Evolutionary conservation across 2,113 vertebrate genomes (phyloP), one percentile per base, ranked within the genome.

Genomic region (Pygoscelis antarcticus): DNA sequence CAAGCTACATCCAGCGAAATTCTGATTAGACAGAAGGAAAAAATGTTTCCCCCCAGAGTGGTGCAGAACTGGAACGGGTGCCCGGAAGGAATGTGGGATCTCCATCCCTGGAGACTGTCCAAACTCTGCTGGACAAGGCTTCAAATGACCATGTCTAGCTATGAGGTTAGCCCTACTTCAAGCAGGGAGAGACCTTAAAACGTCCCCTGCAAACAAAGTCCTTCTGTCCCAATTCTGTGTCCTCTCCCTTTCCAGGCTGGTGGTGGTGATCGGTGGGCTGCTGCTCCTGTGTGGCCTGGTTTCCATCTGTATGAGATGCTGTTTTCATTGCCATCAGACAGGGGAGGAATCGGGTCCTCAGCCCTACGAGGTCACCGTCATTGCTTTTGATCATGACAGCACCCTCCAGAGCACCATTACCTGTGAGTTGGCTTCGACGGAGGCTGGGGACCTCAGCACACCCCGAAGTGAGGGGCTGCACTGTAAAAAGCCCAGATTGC

Each of bases 371-470:
- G 98, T 98, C 89, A 99, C 98, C 0, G 98, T 98, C 95, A 98
- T 99, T 3, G 96, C 98, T 9, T 98, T 99, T 30, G 98, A 99
- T 30, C 98, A 98, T 0, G 98, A 99, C 94, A 98, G 93, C 96
- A 98, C 98, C 30, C 98, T 99, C 5, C 98, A 99, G 91, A 98
- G 96, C 93, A 98, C 98, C 23, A 97, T 99, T 57, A 98, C 98
- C 5, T 99, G 98, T 99, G 96, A 98, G 98, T 98, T 44, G 51
- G 13, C 68, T 80, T 72, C 1, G 3, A 5, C 13, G 27, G 25
- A 25, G 3, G 6, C 64, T 13, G 65, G 38, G 51, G 8, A 30
- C 3, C 21, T 30, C 55, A 11, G 2, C n/a, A 23, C 34, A 38
- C 17, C 13, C 20, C 1, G 0, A 6, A 2, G 3, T 2, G 68